Percentiles rank a stretch among this genome's conserved stretches.
Conservation (phyloP, 1,140 invertebrate genomes). For the Pseudoatta argentina region DNA sequence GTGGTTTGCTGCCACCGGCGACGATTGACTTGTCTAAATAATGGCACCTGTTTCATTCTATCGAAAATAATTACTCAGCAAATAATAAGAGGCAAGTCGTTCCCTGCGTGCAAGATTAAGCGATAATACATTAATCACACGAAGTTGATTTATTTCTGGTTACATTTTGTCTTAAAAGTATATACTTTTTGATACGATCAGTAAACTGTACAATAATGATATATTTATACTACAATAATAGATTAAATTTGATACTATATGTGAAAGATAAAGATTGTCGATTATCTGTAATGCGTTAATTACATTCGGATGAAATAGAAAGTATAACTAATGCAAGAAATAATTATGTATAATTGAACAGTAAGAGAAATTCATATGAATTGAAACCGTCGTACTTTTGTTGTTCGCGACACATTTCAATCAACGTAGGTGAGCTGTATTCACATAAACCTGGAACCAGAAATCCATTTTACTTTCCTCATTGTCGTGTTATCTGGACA, state of each 20-base stretch:
- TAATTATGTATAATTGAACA: conserved; percentile 11
- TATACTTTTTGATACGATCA: neutral
- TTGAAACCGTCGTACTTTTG: neutral
- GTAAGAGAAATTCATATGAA: neutral
- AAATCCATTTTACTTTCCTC: conserved; percentile 38
- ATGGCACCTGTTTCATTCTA: conserved; percentile 62
- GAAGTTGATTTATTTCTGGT: conserved; percentile 18
- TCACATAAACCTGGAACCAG: conserved; percentile 20
- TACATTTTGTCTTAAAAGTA: conserved; percentile 24
- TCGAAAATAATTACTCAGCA: conserved; percentile 76
- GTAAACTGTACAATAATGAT: neutral
- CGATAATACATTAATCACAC: conserved; percentile 67
- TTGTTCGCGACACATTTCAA: conserved; percentile 10
- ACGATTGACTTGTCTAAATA: conserved; percentile 77
- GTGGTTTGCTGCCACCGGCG: conserved; percentile 55
- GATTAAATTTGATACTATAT: too few species aligned
- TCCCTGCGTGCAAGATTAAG: conserved; percentile 61
- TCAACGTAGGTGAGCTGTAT: conserved; percentile 22
- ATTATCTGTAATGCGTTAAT: neutral
- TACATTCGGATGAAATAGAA: too few species aligned
- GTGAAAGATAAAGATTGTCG: neutral
- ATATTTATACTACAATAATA: too few species aligned
- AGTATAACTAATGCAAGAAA: neutral
- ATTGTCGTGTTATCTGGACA: conserved; percentile 26
- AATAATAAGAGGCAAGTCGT: conserved; percentile 47